These are phyloP conservation scores for Cecidostiba fungosa DNA, from an alignment of 2,888 invertebrate genomes.

Conservation along the genomic window DNA sequence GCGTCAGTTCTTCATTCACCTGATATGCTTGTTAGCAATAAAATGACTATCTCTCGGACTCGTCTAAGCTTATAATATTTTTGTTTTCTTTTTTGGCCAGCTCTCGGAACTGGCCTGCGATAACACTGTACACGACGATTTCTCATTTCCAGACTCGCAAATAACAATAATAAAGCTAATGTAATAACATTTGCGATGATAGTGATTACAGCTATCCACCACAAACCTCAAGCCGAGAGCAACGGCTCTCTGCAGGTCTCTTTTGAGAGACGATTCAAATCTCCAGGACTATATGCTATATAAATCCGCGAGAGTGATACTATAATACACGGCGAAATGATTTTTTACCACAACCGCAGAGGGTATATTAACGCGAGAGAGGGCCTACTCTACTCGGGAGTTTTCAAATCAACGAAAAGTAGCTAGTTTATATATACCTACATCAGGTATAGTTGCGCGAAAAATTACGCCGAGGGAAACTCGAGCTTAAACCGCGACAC, in stretches of 20 bases:
- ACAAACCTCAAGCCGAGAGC: conserved; percentile 58
- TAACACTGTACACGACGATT: conserved; percentile 5
- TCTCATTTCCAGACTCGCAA: conserved; percentile 7
- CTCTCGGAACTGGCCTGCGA: no score
- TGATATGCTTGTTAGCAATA: neutral
- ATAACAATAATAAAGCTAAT: conserved; percentile 53
- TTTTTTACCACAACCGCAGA: conserved; percentile 63
- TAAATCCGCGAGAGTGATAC: neutral
- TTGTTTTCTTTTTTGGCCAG: neutral
- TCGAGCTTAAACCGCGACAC: neutral
- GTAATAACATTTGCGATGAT: conserved; percentile 56
- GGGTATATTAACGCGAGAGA: conserved; percentile 19
- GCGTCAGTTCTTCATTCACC: conserved; percentile 37
- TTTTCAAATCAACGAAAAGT: conserved; percentile 59
- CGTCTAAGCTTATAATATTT: neutral
- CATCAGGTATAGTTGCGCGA: neutral
- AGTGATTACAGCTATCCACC: conserved; percentile 54
- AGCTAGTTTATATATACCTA: neutral
- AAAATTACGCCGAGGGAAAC: neutral
- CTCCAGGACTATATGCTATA: conserved; percentile 33
- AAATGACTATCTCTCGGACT: neutral
- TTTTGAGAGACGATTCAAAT: conserved; percentile 59
- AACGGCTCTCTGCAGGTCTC: no score
- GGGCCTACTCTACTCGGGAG: conserved; percentile 47
- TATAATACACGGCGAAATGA: conserved; percentile 41